Evolutionary conservation across 2,888 invertebrate species (phyloP).

Genomic region (Pyrrhia umbra): DNA sequence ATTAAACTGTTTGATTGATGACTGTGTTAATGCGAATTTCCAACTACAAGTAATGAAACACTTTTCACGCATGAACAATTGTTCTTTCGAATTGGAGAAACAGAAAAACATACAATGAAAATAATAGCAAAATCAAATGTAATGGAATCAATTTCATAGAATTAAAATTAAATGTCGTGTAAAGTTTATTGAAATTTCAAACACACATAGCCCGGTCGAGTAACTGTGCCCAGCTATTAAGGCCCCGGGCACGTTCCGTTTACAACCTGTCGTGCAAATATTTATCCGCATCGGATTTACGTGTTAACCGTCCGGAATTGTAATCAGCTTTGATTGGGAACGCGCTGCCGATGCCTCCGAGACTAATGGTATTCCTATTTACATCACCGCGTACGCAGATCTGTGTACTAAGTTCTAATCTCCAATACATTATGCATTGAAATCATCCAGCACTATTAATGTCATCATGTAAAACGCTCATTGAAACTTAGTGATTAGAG

Average conservation of each 20-base stretch:
- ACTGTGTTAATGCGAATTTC: conserved; percentile 6
- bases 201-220: conserved; percentile 74
- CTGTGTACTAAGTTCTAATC: conserved; percentile 27
- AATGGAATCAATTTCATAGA: conserved; percentile 52
- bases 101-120: neutral
- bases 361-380: conserved; percentile 60
- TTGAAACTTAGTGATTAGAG: neutral
- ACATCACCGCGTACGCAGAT: conserved; percentile 32
- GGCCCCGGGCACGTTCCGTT: conserved; percentile 82
- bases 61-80: neutral
- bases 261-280: conserved; percentile 89
- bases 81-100: neutral
- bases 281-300: conserved; percentile 88
- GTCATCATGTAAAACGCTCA: neutral
- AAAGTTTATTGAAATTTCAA: conserved; percentile 73
- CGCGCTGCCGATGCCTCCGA: conserved; percentile 57
- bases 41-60: neutral
- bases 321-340: conserved; percentile 86
- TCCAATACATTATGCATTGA: conserved; percentile 9
- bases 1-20: conserved; percentile 16
- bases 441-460: conserved; percentile 12
- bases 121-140: conserved; percentile 37
- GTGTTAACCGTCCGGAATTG: conserved; percentile 85
- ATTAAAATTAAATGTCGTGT: conserved; percentile 58
- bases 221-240: conserved; percentile 83